Evolutionary conservation across 1,140 invertebrate genomes (phyloP).

Genomic region (Daktulosphaira vitifoliae): DNA sequence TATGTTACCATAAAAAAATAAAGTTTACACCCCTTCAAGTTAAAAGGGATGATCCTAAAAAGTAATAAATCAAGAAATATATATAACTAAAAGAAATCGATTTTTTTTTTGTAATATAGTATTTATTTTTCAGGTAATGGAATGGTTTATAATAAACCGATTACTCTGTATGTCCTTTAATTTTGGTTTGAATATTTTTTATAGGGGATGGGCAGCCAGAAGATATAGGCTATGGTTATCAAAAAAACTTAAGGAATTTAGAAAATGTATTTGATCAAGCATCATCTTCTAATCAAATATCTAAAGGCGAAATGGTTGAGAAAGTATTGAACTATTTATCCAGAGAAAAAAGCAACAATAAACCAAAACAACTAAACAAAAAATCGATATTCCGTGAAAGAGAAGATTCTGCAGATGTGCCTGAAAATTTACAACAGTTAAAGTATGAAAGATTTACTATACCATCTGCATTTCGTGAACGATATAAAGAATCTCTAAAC

Average conservation of each 20-base stretch:
- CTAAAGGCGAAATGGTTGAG: background rate
- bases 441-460: constrained; percentile 30
- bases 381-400: constrained; percentile 39
- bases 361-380: background rate
- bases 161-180: no score
- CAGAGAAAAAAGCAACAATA: background rate
- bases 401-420: constrained; percentile 30
- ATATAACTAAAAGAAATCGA: no score
- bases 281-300: background rate
- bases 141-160: no score
- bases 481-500: constrained; percentile 5
- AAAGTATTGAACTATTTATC: constrained; percentile 1
- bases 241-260: constrained; percentile 35
- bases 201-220: constrained; percentile 39
- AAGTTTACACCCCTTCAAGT: no score
- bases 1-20: no score
- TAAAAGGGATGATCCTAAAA: no score
- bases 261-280: constrained; percentile 11
- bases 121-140: no score
- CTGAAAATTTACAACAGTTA: constrained; percentile 34
- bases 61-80: no score
- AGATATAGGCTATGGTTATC: constrained; percentile 40
- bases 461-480: constrained; percentile 38
- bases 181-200: no score
- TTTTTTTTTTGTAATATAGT: no score